phyloP scores from a whole-genome alignment of 2,797 vertebrate genomes.

The Notolepis coatsorum region DNA sequence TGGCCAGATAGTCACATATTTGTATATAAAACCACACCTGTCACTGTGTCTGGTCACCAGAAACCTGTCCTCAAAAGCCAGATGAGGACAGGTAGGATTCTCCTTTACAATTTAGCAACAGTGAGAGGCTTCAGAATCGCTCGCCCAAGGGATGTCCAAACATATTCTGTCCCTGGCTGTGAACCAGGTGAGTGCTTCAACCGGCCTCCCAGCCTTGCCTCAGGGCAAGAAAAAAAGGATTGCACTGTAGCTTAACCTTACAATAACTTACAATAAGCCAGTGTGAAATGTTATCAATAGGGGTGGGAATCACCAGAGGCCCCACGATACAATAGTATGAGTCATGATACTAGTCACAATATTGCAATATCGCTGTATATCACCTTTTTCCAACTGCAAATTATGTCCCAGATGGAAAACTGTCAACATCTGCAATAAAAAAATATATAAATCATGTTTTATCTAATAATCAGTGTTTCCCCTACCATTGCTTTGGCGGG shows the following conservation, averaged over 20 bases:
- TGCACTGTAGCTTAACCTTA: slow-evolving; percentile 11
- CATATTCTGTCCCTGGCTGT: slow-evolving; percentile 1
- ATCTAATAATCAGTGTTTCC: no score
- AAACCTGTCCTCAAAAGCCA: slow-evolving; percentile 41
- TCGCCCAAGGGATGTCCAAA: not conserved
- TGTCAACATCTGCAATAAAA: no score
- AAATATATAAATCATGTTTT: no score
- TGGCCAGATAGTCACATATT: slow-evolving; percentile 34
- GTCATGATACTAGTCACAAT: no score
- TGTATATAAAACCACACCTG: slow-evolving; percentile 52
- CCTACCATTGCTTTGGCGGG: no score
- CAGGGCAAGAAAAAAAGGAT: not conserved
- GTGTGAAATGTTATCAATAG: slow-evolving; percentile 11
- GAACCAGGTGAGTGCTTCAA: slow-evolving; percentile 11
- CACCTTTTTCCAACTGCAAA: no score
- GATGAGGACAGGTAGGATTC: slow-evolving; percentile 11
- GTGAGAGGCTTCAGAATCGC: not conserved
- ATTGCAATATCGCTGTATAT: no score
- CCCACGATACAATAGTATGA: not conserved
- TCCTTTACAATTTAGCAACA: slow-evolving; percentile 16
- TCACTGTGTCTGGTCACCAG: slow-evolving; percentile 44
- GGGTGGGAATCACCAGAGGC: not conserved
- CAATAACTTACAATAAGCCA: slow-evolving; percentile 37
- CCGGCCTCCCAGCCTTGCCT: slow-evolving; percentile 16
- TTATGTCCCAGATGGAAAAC: no score